phyloP scores from a whole-genome alignment of 2,113 vertebrate genomes.

The Neofelis nebulosa region DNA sequence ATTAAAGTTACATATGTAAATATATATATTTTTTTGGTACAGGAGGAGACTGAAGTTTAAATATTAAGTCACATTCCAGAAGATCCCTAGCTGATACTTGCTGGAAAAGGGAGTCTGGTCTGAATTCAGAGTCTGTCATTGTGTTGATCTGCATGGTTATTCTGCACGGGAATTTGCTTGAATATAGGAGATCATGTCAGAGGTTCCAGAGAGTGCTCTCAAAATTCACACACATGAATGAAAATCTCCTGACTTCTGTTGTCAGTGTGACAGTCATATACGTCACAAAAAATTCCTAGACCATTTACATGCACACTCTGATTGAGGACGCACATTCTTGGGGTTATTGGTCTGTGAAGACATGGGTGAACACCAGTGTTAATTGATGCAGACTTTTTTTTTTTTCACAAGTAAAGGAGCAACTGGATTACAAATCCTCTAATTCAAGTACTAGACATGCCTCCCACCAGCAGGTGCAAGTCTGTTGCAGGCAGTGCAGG shows the following conservation, averaged over 20 bases:
- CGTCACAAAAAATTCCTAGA: background rate
- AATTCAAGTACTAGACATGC: background rate
- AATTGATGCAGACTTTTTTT: background rate
- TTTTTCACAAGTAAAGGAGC: background rate
- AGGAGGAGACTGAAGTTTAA: background rate
- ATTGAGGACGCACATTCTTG: background rate
- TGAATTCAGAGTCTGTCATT: background rate
- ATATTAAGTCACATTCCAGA: background rate
- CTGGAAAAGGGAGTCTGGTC: background rate
- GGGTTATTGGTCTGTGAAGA: background rate
- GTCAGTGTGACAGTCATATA: rapidly evolving
- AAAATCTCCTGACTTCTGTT: background rate
- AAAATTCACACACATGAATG: background rate
- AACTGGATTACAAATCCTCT: background rate
- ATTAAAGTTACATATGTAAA: background rate
- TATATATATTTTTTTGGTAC: background rate
- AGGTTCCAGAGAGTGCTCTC: background rate
- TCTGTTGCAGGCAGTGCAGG: background rate
- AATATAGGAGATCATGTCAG: background rate
- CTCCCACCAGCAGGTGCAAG: background rate
- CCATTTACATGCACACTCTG: background rate
- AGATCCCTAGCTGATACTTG: background rate
- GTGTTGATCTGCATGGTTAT: background rate
- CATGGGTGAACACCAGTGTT: background rate
- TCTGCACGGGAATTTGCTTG: background rate